Conservation (phyloP, 2,888 invertebrate genomes). For the Steinernema hermaphroditum region DNA sequence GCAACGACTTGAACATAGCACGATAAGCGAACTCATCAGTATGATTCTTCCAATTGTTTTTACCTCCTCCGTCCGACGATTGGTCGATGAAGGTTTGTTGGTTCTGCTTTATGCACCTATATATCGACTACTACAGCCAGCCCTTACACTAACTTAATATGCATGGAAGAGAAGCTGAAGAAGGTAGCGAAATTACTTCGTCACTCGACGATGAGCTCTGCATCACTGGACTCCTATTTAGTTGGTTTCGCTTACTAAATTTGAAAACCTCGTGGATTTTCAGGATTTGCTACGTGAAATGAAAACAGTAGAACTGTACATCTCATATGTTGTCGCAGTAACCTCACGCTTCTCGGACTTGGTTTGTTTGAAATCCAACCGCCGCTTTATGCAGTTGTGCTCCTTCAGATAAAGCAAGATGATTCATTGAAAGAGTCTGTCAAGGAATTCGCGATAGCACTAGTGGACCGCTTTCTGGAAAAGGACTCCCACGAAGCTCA, state of each 20-base stretch:
- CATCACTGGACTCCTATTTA: background rate
- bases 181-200: background rate
- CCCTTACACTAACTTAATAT: background rate
- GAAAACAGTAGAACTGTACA: background rate
- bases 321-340: background rate
- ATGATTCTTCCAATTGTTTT: slow-evolving; percentile 48
- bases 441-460: background rate
- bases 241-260: background rate
- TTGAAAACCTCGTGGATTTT: background rate
- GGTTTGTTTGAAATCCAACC: background rate
- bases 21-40: slow-evolving; percentile 46
- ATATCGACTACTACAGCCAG: background rate
- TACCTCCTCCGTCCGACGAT: slow-evolving; percentile 16
- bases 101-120: too few species aligned
- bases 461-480: background rate
- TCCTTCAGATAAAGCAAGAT: background rate
- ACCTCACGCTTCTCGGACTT: background rate
- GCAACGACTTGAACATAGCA: slow-evolving; percentile 40
- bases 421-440: background rate
- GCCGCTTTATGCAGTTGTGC: too few species aligned
- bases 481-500: background rate
- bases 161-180: background rate
- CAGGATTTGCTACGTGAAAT: slow-evolving; percentile 13
- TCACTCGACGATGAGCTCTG: background rate
- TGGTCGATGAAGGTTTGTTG: slow-evolving; percentile 35